Percentiles rank a stretch among this genome's conserved stretches.
These are phyloP conservation scores for Cyprinus carpio DNA, from an alignment of 2,113 vertebrate genomes.

Conservation along the genomic window DNA sequence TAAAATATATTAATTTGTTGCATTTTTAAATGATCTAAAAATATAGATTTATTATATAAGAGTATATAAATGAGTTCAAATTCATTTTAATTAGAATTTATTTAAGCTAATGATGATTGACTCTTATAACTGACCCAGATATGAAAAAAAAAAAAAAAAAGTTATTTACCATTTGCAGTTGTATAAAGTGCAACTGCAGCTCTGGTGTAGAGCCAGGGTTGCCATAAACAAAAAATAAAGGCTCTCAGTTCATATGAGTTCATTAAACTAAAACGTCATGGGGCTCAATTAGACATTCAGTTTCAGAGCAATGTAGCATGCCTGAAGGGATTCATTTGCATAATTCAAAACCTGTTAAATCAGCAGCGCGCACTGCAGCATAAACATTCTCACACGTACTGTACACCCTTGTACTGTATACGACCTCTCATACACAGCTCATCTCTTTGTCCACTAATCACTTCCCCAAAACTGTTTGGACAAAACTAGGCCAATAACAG, in stretches of 20 bases:
- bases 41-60: too few species aligned
- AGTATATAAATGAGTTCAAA: too few species aligned
- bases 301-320: neutral
- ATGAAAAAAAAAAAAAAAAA: too few species aligned
- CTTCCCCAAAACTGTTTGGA: conserved; percentile 9
- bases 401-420: conserved; percentile 22
- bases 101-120: neutral
- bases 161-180: neutral
- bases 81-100: too few species aligned
- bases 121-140: neutral
- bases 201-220: neutral
- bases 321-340: conserved; percentile 42
- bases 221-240: conserved; percentile 24
- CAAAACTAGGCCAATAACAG: neutral
- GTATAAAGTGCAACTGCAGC: neutral
- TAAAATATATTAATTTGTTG: neutral
- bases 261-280: conserved; percentile 24
- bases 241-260: conserved; percentile 10
- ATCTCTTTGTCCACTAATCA: conserved; percentile 21
- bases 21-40: too few species aligned
- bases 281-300: conserved; percentile 29
- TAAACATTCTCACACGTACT: conserved; percentile 29
- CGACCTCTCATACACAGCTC: conserved; percentile 1
- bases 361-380: conserved; percentile 24
- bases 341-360: conserved; percentile 49